A percentile compares a stretch with the other conserved stretches of the same genome.
These are phyloP conservation scores for Tor tambroides DNA, from an alignment of 2,113 vertebrate genomes.

Conservation along the genomic window DNA sequence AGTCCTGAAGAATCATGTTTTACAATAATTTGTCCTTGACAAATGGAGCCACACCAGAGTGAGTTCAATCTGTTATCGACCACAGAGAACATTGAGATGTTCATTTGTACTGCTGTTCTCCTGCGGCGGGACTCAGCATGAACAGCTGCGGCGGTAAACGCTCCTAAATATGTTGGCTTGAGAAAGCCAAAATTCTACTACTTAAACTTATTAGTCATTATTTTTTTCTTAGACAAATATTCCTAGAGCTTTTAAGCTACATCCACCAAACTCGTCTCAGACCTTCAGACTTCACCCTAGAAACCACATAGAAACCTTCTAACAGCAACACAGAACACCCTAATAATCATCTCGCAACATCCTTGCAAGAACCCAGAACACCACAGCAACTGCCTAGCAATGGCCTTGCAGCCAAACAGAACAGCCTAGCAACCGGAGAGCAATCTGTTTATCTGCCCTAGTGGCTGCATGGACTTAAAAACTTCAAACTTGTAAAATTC, in stretches of 20 bases:
- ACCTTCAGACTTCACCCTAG: neutral
- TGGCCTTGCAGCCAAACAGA: no score
- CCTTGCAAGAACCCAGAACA: no score
- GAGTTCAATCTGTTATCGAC: neutral
- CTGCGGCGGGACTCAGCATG: constrained; percentile 33
- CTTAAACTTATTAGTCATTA: neutral
- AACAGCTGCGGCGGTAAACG: constrained; percentile 40
- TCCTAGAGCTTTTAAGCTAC: neutral
- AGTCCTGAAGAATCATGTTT: neutral
- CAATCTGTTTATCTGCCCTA: neutral
- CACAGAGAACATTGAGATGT: neutral
- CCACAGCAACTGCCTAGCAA: no score
- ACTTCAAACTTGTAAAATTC: neutral
- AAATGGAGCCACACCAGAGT: neutral
- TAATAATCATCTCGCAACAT: neutral
- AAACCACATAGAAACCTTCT: neutral
- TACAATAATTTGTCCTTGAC: neutral
- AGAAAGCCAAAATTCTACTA: neutral
- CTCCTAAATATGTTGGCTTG: neutral
- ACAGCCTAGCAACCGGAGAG: neutral
- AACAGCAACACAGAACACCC: neutral
- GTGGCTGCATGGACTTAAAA: neutral
- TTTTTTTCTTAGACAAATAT: neutral
- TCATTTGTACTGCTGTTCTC: neutral
- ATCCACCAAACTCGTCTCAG: neutral